Base-by-base conservation (phyloP, 1,140 invertebrate species). In the Listronotus bonariensis region DNA sequence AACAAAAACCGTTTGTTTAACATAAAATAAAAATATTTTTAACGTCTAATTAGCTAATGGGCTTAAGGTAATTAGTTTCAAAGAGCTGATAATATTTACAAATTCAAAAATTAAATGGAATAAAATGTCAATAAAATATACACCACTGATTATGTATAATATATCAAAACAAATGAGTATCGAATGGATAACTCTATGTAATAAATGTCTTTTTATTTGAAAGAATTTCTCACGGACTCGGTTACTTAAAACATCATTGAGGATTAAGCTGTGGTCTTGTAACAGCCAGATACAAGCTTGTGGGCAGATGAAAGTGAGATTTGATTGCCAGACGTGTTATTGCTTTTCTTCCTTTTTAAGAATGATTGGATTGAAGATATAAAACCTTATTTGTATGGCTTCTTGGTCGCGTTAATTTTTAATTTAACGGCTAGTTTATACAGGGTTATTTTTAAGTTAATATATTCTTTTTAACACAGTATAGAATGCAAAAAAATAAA, bases 231-330 rank as follows among this genome's bases (percentile, higher is more conserved):
- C 55, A 59, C 54, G 59, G 68, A 67, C 68, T 68, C 59, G 61
- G 68, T 67, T 68, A 66, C 56, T 61, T 43, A 51, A 66, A 69
- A 56, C 58, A 40, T 53, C 64, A 53, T 69, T 69, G 67, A 66
- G 51, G 14, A 46, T 46, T 9, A 17, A 26, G n/a, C 15, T 32
- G 49, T 32, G 26, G 43, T 57, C 41, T 43, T n/a, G 55, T 57
- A 45, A 26, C 18, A 18, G 18, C 12, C 45, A 20, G 4, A 48
- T 53, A 12, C 32, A 12, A 53, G 51, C 10, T 34, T 42, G 20
- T 48, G 56, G 56, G 18, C 9, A 46, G 53, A 48, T 54, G 55
- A 65, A 42, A 56, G 53, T 48, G 38, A 57, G 49, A 51, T 34
- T 61, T 40, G 15, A 51, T 34, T 64, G 51, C 17, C 49, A n/a